Evolutionary conservation across 35 echinoderm and acorn worm genomes (phyloP).

Genomic region (Eucidaris tribuloides): DNA sequence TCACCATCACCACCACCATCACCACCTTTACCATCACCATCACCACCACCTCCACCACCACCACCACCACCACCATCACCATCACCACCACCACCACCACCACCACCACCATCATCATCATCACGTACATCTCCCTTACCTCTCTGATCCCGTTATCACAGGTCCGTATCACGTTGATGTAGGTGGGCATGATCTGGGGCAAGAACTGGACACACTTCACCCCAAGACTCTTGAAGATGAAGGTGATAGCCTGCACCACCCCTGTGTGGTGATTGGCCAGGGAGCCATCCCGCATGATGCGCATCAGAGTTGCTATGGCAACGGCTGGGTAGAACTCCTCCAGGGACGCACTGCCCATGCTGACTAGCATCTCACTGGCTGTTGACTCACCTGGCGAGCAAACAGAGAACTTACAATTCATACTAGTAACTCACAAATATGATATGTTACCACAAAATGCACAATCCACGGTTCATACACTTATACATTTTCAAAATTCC

Average conservation of each 20-base stretch:
- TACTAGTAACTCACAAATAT: too few relatives aligned
- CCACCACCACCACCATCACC: too few relatives aligned
- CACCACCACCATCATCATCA: too few relatives aligned
- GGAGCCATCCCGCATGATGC: conserved; percentile 87
- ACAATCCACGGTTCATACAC: too few relatives aligned
- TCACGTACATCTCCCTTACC: too few relatives aligned
- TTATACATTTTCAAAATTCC: too few relatives aligned
- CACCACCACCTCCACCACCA: too few relatives aligned
- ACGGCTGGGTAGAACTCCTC: conserved; percentile 99
- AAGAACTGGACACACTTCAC: conserved; percentile 99
- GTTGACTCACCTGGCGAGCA: conserved; percentile 51
- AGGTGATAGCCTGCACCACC: conserved; percentile 96
- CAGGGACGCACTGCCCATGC: conserved; percentile 81
- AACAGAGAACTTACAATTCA: too few relatives aligned
- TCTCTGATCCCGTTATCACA: conserved; percentile 90
- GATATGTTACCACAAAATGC: too few relatives aligned
- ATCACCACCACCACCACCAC: too few relatives aligned
- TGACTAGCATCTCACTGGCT: conserved; percentile 95
- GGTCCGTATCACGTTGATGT: conserved; percentile 82
- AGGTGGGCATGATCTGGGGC: conserved; percentile 98
- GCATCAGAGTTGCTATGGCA: conserved; percentile 97
- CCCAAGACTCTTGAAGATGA: conserved; percentile 98
- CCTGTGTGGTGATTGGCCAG: conserved; percentile 92
- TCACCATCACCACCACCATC: too few relatives aligned
- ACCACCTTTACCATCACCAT: too few relatives aligned